Conservation (phyloP, 2,888 invertebrate genomes). For the Agrochola lota region DNA sequence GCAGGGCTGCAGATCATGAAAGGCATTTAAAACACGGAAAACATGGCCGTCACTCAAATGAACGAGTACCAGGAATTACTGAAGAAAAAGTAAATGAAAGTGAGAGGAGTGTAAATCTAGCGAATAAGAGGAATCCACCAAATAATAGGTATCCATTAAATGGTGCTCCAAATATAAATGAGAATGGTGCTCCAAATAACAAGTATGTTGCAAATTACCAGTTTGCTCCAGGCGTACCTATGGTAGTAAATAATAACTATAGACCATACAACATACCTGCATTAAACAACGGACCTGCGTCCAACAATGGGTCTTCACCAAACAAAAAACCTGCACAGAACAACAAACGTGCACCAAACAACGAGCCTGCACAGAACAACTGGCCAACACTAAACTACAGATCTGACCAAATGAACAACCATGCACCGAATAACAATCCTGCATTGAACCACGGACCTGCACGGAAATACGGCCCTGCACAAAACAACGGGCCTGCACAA, state of each 20-base stretch:
- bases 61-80: not conserved
- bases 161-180: not conserved
- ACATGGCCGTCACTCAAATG: not conserved
- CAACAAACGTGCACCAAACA: not conserved
- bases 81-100: not conserved
- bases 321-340: not conserved
- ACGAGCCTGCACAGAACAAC: not conserved
- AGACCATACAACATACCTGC: not conserved
- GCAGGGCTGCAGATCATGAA: constrained; percentile 51
- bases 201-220: not conserved
- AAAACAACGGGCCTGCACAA: not conserved
- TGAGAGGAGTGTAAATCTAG: not conserved
- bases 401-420: not conserved
- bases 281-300: not conserved
- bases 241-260: not conserved
- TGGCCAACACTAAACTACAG: not conserved
- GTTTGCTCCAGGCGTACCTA: not conserved
- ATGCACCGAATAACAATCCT: not conserved
- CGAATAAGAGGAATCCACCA: not conserved
- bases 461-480: not conserved
- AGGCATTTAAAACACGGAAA: not conserved
- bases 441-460: not conserved
- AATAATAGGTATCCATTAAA: not conserved
- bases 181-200: not conserved
- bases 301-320: not conserved